Percentiles rank a stretch among this genome's conserved stretches.
Evolutionary conservation across 1,140 invertebrate genomes (phyloP).

Genomic region (Spodoptera frugiperda): DNA sequence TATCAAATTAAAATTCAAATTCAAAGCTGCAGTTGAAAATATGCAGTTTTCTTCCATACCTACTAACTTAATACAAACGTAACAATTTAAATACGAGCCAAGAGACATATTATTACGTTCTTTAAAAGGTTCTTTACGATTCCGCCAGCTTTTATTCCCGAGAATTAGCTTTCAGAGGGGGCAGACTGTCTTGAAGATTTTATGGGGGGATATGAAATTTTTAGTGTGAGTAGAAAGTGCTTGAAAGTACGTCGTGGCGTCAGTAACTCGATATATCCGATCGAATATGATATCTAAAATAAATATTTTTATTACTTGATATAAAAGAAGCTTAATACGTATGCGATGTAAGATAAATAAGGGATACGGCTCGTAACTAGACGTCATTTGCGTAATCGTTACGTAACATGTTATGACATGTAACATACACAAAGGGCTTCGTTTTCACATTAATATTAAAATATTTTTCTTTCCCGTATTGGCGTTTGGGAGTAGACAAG

Average conservation of each 20-base stretch:
- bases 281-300: conserved; percentile 32
- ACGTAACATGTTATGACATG: not conserved
- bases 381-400: conserved; percentile 29
- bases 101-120: conserved; percentile 29
- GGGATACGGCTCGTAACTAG: not conserved
- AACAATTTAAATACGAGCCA: conserved; percentile 18
- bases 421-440: not conserved
- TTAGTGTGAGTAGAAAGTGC: conserved; percentile 36
- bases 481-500: not conserved
- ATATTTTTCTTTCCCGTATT: not conserved
- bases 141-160: conserved; percentile 38
- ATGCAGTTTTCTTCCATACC: not conserved
- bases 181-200: conserved; percentile 24
- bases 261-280: conserved; percentile 20
- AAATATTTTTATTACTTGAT: conserved; percentile 47
- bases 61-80: conserved; percentile 1
- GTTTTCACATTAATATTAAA: not conserved
- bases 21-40: too few species aligned
- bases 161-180: conserved; percentile 42
- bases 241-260: conserved; percentile 5
- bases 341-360: not conserved
- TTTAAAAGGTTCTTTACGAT: conserved; percentile 46
- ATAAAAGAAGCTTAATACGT: conserved; percentile 38
- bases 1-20: too few species aligned
- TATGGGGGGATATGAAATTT: conserved; percentile 44